Evolutionary conservation across 2,888 invertebrate species (phyloP).

Genomic region (Trachelus tabidus): DNA sequence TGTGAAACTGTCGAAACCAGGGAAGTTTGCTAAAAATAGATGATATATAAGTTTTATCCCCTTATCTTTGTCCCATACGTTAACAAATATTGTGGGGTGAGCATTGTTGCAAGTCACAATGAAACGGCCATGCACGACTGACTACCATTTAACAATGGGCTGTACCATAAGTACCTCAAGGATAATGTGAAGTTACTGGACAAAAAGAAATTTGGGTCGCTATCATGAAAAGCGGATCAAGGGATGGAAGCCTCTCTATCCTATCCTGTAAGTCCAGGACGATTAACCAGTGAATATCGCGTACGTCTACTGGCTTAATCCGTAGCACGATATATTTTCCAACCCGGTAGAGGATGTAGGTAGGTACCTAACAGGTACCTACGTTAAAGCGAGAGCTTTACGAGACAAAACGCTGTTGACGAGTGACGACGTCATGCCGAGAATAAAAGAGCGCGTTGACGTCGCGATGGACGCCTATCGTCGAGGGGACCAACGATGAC

Average conservation of each 20-base stretch:
- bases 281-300: conserved; percentile 27
- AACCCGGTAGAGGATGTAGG: background rate
- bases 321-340: background rate
- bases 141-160: too few relatives aligned
- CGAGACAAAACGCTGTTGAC: conserved; percentile 1
- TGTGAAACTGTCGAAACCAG: background rate
- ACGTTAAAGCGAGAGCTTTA: background rate
- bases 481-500: background rate
- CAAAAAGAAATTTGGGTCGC: background rate
- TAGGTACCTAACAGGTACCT: background rate
- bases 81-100: too few relatives aligned
- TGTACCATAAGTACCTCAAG: background rate
- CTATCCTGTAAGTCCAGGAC: conserved; percentile 7
- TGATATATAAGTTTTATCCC: background rate
- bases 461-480: background rate
- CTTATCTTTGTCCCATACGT: background rate
- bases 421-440: background rate
- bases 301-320: conserved; percentile 1
- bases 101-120: too few relatives aligned
- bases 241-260: background rate
- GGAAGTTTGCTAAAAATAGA: background rate
- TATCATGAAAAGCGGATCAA: background rate
- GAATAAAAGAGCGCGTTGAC: background rate
- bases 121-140: too few relatives aligned
- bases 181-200: background rate